These are phyloP conservation scores for Microcaecilia unicolor DNA, from an alignment of 2,797 vertebrate species.

Conservation along the genomic window DNA sequence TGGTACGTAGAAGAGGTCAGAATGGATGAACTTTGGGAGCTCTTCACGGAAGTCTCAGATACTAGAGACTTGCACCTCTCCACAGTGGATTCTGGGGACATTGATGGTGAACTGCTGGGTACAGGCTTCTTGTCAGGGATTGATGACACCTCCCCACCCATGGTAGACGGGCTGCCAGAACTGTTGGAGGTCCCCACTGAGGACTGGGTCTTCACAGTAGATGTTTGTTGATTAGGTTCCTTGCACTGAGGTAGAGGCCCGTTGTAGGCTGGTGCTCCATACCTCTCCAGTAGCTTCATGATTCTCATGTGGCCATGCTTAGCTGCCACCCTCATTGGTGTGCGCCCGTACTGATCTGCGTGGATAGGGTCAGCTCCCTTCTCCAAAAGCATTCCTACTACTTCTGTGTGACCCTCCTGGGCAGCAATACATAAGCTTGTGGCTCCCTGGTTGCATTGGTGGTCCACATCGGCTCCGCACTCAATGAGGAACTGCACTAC, in stretches of 20 bases:
- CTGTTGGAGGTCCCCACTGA: constrained; percentile 9
- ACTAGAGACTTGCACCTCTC: constrained; percentile 35
- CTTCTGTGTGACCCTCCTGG: constrained; percentile 59
- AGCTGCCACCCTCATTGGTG: constrained; percentile 60
- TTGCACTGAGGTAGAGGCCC: constrained; percentile 36
- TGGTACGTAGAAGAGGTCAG: constrained; percentile 51
- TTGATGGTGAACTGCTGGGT: constrained; percentile 44
- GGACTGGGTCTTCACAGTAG: constrained; percentile 23
- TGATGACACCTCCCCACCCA: too few relatives aligned
- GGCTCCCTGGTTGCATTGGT: constrained; percentile 61
- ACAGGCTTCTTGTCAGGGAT: too few relatives aligned
- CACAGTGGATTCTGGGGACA: constrained; percentile 58
- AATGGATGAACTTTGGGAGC: constrained; percentile 46
- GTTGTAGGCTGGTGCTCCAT: constrained; percentile 51
- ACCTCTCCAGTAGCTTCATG: constrained; percentile 56
- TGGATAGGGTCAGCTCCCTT: constrained; percentile 56
- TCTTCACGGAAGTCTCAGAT: constrained; percentile 56
- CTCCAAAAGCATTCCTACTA: constrained; percentile 58
- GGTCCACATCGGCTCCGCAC: constrained; percentile 40
- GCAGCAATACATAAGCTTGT: constrained; percentile 66
- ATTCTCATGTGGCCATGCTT: constrained; percentile 52
- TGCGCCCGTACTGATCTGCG: constrained; percentile 60
- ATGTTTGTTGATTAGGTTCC: constrained; percentile 6
- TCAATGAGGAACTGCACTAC: constrained; percentile 49
- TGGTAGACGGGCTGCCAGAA: constrained; percentile 10